Base-by-base conservation (phyloP, 2,888 invertebrate species). In the Ophion ellenae region DNA sequence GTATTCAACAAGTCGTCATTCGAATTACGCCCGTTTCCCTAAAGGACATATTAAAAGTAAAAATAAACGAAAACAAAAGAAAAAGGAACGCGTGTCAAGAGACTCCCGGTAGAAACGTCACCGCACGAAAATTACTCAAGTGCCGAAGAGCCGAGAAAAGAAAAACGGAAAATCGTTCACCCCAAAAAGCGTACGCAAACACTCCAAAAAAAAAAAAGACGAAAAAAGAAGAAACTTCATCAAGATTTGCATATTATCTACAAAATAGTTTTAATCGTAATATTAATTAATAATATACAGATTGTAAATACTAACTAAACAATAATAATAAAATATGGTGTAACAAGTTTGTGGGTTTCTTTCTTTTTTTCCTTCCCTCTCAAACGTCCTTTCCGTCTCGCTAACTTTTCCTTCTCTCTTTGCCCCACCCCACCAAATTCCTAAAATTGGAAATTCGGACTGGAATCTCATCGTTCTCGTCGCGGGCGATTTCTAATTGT, bases 261-360 rank as follows among this genome's bases (percentile, higher is more conserved):
- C 93, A 94, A 94, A 94, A 94, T 94, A 94, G 91, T 93, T 93
- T 93, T 94, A 94, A 94, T 93, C 91, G 90, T 93, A 93, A 92
- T 93, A 92, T 91, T 92, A 92, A 91, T 92, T 91, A 92, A 93
- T 93, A 93, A 93, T 93, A 94, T 94, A 94, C 94, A 94, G 92
- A 92, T 92, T 93, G 94, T 93, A 94, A 94, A 94, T 94, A 86
- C 83, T 86, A 93, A 93, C 91, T 93, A 93, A 94, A 93, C 91
- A 93, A 93, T 93, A 93, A 88, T 88, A 89, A 93, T 93, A 93
- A 93, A 93, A 93, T 92, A 93, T 92, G 92, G 91, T 93, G 92
- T 92, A 93, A 93, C 92, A 93, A 93, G 90, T 91, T 91, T 83
- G 73, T 85, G 74, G 81, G 76, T 88, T 90, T 91, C 89, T 87